Evolutionary conservation across 2,113 vertebrate species (phyloP).

Genomic region (Petrocephalus zakoni): DNA sequence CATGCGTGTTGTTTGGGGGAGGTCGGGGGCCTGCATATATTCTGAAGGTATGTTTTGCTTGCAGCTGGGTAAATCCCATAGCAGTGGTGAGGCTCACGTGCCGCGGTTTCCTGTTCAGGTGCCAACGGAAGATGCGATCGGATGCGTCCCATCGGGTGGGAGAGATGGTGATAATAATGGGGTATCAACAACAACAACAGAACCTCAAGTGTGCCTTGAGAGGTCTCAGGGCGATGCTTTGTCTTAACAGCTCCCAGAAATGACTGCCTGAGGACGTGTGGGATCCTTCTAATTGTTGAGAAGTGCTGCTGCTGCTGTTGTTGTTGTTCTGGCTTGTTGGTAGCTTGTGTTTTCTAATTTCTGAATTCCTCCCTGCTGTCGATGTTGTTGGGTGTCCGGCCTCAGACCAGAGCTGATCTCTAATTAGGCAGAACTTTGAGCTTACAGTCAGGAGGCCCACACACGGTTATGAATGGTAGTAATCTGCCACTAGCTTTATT

Average conservation of each 20-base stretch:
- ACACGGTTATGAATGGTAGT: neutral
- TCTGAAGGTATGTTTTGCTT: neutral
- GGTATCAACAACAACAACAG: neutral
- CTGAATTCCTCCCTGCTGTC: neutral
- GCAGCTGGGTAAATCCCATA: neutral
- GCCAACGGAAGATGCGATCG: neutral
- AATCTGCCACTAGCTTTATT: neutral
- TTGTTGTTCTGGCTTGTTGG: neutral
- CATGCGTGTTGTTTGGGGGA: neutral
- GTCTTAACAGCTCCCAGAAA: neutral
- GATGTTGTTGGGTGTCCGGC: neutral
- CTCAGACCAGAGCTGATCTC: neutral
- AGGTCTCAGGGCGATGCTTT: neutral
- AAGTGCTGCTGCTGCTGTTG: neutral
- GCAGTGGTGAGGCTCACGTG: neutral
- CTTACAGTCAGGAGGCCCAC: neutral
- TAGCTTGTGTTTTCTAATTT: neutral
- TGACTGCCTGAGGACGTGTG: neutral
- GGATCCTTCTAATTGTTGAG: neutral
- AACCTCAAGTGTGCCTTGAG: neutral
- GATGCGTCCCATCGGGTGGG: neutral
- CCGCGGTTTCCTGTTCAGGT: constrained; percentile 18
- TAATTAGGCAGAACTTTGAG: neutral
- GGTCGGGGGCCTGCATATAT: neutral
- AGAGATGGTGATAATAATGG: neutral